Conservation (phyloP, 2,113 vertebrate species). For the Rhadina sibilatrix region DNA sequence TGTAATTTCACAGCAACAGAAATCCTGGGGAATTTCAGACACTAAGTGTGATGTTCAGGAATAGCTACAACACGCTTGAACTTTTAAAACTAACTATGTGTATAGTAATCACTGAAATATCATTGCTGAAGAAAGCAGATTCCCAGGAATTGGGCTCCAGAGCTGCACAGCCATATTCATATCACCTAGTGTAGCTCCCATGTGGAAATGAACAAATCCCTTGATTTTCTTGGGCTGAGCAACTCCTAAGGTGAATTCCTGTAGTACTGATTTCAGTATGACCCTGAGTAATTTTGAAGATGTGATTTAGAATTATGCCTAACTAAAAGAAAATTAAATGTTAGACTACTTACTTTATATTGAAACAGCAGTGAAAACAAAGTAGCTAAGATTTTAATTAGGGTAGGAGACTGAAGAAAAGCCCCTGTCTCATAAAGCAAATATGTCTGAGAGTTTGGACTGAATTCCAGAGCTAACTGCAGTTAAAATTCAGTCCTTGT, state of each 20-base stretch:
- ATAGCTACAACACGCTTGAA: background rate
- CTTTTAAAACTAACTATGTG: background rate
- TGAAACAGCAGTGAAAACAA: background rate
- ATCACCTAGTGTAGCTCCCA: background rate
- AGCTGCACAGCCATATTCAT: background rate
- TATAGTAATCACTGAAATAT: background rate
- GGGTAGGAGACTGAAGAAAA: conserved; percentile 13
- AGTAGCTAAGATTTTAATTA: conserved; percentile 11
- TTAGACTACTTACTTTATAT: background rate
- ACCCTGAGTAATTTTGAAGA: background rate
- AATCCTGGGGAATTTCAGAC: background rate
- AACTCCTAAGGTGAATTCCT: background rate
- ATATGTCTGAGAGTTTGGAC: background rate
- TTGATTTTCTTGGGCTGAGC: background rate
- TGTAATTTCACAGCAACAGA: background rate
- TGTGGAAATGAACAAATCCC: background rate
- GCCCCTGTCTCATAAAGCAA: background rate
- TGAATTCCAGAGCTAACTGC: background rate
- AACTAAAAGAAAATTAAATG: background rate
- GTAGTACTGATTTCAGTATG: background rate
- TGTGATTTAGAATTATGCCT: background rate
- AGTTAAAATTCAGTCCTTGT: background rate
- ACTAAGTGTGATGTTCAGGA: background rate
- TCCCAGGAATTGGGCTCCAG: background rate
- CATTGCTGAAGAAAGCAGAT: background rate